Conservation (phyloP, 2,888 invertebrate genomes). For the Troglohyphantes excavatus region DNA sequence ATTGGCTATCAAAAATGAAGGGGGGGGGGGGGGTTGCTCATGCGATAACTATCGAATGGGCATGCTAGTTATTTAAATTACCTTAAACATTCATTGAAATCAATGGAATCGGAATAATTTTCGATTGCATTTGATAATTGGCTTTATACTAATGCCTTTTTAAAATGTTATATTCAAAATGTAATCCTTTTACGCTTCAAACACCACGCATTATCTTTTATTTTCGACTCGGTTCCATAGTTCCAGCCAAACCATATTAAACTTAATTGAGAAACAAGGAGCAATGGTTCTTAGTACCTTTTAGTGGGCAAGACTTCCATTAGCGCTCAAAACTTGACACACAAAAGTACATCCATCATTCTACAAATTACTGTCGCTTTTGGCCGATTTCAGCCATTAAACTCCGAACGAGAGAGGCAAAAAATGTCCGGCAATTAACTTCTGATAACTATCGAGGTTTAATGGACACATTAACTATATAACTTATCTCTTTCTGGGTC, state of each 20-base stretch:
- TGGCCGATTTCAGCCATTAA: slow-evolving; percentile 23
- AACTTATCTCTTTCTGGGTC: slow-evolving; percentile 22
- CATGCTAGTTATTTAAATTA: too few species aligned
- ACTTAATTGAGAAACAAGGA: slow-evolving; percentile 36
- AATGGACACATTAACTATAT: slow-evolving; percentile 59
- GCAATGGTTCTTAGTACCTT: not conserved
- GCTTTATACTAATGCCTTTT: not conserved
- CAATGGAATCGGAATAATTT: not conserved
- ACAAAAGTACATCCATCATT: slow-evolving; percentile 28
- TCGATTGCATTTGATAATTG: not conserved
- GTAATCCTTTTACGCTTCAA: not conserved
- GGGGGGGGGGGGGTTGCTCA: too few species aligned
- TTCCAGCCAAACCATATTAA: not conserved
- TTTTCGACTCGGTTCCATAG: not conserved
- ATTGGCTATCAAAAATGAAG: too few species aligned
- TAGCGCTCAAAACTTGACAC: slow-evolving; percentile 27
- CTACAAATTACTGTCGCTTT: slow-evolving; percentile 37
- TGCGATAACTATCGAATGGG: too few species aligned
- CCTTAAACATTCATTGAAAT: too few species aligned
- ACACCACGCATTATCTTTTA: not conserved
- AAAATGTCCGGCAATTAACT: slow-evolving; percentile 38
- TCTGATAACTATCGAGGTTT: slow-evolving; percentile 39
- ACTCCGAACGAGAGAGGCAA: not conserved
- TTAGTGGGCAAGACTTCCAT: slow-evolving; percentile 27
- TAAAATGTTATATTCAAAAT: not conserved